Evolutionary conservation across 2,113 vertebrate species (phyloP), one percentile per base, ranked within the genome.

Genomic region (Aix galericulata): DNA sequence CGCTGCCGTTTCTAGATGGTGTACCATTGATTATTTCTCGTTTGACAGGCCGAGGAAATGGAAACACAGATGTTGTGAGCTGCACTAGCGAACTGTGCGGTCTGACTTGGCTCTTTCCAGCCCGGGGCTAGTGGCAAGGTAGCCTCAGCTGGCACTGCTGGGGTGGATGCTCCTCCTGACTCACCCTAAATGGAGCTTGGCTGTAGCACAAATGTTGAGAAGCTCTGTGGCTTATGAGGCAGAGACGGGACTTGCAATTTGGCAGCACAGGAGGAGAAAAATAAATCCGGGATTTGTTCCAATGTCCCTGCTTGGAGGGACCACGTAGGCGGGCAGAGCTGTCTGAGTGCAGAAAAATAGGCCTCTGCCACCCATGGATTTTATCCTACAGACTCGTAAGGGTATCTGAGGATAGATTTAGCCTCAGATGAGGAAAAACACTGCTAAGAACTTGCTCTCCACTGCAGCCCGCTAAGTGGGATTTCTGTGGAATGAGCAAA

Each of bases 401-500:
- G 63, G 12, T 88, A 20, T n/a, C 18, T 88, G 63, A 79, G 31
- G 7, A 55, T 82, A 86, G 79, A 67, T 85, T 77, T 55, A 96
- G 58, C 76, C 21, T 75, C 88, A 63, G 53, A 23, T 84, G 48
- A 93, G 42, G 29, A 92, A 88, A 78, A 91, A 31, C 53, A 40
- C 77, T 86, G 68, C 63, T 63, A 84, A 84, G 66, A 69, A 62
- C 78, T 93, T 60, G 4, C 78, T 91, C 66, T 69, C 21, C 21
- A 8, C 53, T 91, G 32, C 56, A 83, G 76, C 21, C 58, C 46
- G 75, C 56, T 44, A 72, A 81, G n/a, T 78, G 48, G 64, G 38
- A 75, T 95, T 96, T 97, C 77, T 93, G 42, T 94, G 84, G 83
- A 96, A 87, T 63, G 84, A 90, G 90, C 86, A 66, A 29, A 1